phyloP scores from a whole-genome alignment of 2,797 vertebrate species.

The Gymnoscopelus microlampas region DNA sequence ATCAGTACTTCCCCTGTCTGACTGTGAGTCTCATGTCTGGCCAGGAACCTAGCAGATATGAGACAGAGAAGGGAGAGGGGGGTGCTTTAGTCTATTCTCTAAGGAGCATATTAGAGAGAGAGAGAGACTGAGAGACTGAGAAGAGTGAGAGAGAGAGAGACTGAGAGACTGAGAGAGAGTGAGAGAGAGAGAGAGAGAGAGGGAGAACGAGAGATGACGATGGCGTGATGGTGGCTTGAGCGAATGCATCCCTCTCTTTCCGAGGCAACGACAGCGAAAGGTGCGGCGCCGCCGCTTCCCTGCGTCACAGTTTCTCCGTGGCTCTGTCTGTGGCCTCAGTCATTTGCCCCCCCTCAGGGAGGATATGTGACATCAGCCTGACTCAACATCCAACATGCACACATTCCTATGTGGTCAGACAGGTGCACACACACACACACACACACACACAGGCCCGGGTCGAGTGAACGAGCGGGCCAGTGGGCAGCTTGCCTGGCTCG shows the following conservation, averaged over 20 bases:
- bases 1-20: conserved; percentile 44
- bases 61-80: conserved; percentile 11
- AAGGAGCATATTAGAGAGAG: neutral
- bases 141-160: neutral
- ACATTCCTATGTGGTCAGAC: conserved; percentile 38
- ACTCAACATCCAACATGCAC: conserved; percentile 31
- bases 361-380: conserved; percentile 48
- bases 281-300: neutral
- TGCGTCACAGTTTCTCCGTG: conserved; percentile 22
- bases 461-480: conserved; percentile 44
- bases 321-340: conserved; percentile 39
- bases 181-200: neutral
- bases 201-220: conserved; percentile 10
- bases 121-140: too few species aligned
- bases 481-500: conserved; percentile 26
- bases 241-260: conserved; percentile 25
- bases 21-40: conserved; percentile 32
- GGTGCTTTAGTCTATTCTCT: conserved; percentile 7
- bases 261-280: conserved; percentile 49
- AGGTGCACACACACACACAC: conserved; percentile 27
- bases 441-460: conserved; percentile 11
- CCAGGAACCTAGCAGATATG: conserved; percentile 5
- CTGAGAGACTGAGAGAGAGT: neutral
- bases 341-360: conserved; percentile 47
- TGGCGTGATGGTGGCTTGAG: conserved; percentile 26